phyloP scores from a whole-genome alignment of 2,888 invertebrate genomes.

The Monoplex corrugatus region DNA sequence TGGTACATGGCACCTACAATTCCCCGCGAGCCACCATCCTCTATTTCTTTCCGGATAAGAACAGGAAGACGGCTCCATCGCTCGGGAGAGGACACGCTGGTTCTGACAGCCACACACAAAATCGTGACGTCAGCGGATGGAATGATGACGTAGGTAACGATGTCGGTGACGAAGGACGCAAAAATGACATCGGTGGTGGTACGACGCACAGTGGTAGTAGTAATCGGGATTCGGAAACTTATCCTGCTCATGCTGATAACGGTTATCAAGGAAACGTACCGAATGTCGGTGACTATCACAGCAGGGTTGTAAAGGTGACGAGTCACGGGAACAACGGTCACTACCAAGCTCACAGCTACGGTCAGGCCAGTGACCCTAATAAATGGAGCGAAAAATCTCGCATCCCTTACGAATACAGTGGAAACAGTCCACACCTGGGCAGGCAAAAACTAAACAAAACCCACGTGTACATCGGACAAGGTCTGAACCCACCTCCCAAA shows the following conservation, averaged over 20 bases:
- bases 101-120: not conserved
- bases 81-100: not conserved
- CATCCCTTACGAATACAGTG: not conserved
- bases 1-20: conserved; percentile 50
- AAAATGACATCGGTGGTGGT: no score
- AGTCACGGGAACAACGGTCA: not conserved
- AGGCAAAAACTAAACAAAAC: not conserved
- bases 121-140: conserved; percentile 31
- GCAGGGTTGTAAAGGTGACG: not conserved
- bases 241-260: no score
- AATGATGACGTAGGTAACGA: not conserved
- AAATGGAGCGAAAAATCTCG: conserved; percentile 4
- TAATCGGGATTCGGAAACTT: no score
- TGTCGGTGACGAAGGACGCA: not conserved
- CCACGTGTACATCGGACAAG: not conserved
- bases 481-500: not conserved
- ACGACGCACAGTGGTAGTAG: no score
- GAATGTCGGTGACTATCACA: not conserved
- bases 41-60: not conserved
- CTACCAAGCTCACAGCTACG: not conserved
- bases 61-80: not conserved
- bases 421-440: not conserved
- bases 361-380: not conserved
- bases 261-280: not conserved
- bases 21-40: conserved; percentile 46